Evolutionary conservation across 2,888 invertebrate species (phyloP).

Genomic region (Synanthedon tipuliformis): DNA sequence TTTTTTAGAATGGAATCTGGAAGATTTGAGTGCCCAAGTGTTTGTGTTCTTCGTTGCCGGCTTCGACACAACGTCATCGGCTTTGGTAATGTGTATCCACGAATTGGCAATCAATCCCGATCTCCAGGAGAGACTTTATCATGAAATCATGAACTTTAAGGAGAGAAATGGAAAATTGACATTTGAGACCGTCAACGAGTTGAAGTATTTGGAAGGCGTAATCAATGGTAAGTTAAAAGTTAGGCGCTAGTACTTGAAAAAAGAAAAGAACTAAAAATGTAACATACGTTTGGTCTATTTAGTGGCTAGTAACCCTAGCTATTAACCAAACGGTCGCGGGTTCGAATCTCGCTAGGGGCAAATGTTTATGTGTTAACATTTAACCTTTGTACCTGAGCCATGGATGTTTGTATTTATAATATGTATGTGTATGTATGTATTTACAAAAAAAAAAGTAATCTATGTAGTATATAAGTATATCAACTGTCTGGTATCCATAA

Average conservation of each 20-base stretch:
- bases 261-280: background rate
- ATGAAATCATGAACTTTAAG: conserved; percentile 30
- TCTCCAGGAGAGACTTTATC: conserved; percentile 49
- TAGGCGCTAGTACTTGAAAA: conserved; percentile 10
- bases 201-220: conserved; percentile 4
- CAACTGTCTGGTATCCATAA: too few relatives aligned
- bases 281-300: too few relatives aligned
- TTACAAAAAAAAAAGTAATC: too few relatives aligned
- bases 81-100: conserved; percentile 41
- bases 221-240: conserved; percentile 2
- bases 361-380: too few relatives aligned
- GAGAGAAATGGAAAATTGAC: conserved; percentile 21
- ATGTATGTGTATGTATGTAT: too few relatives aligned
- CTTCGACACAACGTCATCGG: conserved; percentile 50
- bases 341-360: too few relatives aligned
- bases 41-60: conserved; percentile 60
- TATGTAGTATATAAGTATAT: too few relatives aligned
- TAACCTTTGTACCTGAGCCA: too few relatives aligned
- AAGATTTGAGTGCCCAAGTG: conserved; percentile 50
- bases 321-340: too few relatives aligned
- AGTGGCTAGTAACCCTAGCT: too few relatives aligned
- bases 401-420: too few relatives aligned
- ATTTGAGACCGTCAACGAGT: conserved; percentile 1
- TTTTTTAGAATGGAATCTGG: conserved; percentile 43
- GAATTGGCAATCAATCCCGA: conserved; percentile 27